Evolutionary conservation across 2,797 vertebrate species (phyloP).

Genomic region (Acestrorhynchus altus): DNA sequence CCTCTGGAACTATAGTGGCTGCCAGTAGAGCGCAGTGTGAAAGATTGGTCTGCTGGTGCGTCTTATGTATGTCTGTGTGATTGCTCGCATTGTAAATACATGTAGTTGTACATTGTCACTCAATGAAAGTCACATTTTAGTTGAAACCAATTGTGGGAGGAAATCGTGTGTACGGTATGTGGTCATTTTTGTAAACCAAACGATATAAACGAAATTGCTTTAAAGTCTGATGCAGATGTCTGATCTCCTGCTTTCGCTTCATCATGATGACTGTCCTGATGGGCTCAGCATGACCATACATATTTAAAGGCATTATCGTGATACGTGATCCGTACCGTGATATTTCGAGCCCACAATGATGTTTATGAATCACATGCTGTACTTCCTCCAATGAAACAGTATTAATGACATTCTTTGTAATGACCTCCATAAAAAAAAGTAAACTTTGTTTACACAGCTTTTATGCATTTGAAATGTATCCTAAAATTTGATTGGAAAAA

Average conservation of each 20-base stretch:
- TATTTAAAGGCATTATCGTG: no score
- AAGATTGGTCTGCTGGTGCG: conserved; percentile 73
- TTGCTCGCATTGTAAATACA: conserved; percentile 85
- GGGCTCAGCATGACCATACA: neutral
- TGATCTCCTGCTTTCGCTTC: conserved; percentile 15
- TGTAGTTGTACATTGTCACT: conserved; percentile 85
- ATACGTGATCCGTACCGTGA: no score
- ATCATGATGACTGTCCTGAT: neutral
- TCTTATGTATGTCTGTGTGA: conserved; percentile 72
- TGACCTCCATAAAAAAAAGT: no score
- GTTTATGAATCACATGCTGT: no score
- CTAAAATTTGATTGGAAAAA: no score
- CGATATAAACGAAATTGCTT: conserved; percentile 72
- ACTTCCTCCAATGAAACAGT: no score
- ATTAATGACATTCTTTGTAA: no score
- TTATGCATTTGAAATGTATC: no score
- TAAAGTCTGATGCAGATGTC: conserved; percentile 54
- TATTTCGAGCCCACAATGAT: no score
- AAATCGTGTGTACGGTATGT: conserved; percentile 90
- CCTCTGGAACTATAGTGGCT: conserved; percentile 93
- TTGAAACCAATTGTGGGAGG: conserved; percentile 88
- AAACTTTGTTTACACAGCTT: no score
- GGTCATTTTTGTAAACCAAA: conserved; percentile 90
- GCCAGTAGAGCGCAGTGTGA: conserved; percentile 87
- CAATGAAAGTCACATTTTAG: conserved; percentile 82